Conservation (phyloP, 2,888 invertebrate genomes). For the Hemicrepidius hirtus region DNA sequence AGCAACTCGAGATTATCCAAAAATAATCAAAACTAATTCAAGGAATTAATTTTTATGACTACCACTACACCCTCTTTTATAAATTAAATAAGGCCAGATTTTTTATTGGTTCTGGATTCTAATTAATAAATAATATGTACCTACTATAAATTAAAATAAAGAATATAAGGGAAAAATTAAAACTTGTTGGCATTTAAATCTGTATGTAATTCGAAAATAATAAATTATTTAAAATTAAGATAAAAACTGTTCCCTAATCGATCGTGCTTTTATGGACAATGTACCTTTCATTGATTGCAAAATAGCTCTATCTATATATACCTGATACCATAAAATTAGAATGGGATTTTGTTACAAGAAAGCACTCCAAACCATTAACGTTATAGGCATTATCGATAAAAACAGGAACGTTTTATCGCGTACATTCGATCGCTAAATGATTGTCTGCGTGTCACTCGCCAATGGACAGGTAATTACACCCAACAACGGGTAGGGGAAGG, state of each 20-base stretch:
- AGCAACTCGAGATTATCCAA: background rate
- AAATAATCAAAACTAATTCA: background rate
- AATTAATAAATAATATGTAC: too few relatives aligned
- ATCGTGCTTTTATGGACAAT: conserved; percentile 10
- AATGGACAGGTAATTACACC: background rate
- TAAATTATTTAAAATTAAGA: background rate
- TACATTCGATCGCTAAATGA: conserved; percentile 25
- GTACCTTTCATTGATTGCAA: conserved; percentile 37
- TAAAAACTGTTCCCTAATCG: background rate
- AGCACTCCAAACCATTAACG: conserved; percentile 36
- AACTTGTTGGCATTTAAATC: too few relatives aligned
- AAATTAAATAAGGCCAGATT: too few relatives aligned
- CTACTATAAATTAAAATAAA: too few relatives aligned
- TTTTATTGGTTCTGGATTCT: too few relatives aligned
- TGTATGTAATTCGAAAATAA: too few relatives aligned
- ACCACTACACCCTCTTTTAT: too few relatives aligned
- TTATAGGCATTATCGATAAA: conserved; percentile 39
- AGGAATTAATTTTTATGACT: too few relatives aligned
- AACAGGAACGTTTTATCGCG: conserved; percentile 22
- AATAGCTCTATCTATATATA: conserved; percentile 24
- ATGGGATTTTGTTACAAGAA: conserved; percentile 19
- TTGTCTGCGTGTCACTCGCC: conserved; percentile 15
- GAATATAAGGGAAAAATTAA: too few relatives aligned
- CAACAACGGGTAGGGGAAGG: background rate
- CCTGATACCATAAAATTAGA: conserved; percentile 19